Percentiles rank a stretch among this genome's conserved stretches.
Evolutionary conservation across 2,113 vertebrate species (phyloP).

Genomic region (Cochlearius cochlearius): DNA sequence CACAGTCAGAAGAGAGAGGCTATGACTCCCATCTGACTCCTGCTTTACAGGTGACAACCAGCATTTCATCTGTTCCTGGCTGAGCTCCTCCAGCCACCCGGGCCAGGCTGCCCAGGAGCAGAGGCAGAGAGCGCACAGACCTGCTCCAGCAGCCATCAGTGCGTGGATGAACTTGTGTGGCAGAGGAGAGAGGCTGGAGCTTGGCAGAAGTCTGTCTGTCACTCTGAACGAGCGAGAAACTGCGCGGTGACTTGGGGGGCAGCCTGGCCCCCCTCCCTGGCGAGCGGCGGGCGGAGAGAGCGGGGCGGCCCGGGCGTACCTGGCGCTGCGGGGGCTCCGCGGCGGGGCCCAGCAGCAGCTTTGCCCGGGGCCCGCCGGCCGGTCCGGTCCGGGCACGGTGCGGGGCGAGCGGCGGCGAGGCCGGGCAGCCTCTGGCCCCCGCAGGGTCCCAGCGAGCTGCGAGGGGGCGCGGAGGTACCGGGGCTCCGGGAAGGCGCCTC

Average conservation of each 20-base stretch:
- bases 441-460: neutral
- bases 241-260: neutral
- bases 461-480: neutral
- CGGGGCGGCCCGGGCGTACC: neutral
- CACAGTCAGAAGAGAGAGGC: neutral
- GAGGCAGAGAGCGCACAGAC: neutral
- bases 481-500: neutral
- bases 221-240: neutral
- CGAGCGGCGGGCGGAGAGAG: neutral
- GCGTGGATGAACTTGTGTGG: neutral
- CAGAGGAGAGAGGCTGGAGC: neutral
- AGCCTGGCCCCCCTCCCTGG: neutral
- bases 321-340: neutral
- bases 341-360: neutral
- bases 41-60: neutral
- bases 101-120: neutral
- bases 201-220: neutral
- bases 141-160: neutral
- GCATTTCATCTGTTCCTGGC: neutral
- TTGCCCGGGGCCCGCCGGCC: neutral
- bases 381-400: neutral
- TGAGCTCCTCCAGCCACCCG: neutral
- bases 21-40: neutral
- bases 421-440: neutral
- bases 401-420: neutral